Conservation (phyloP, 2,797 vertebrate species). For the Thalassophryne amazonica region DNA sequence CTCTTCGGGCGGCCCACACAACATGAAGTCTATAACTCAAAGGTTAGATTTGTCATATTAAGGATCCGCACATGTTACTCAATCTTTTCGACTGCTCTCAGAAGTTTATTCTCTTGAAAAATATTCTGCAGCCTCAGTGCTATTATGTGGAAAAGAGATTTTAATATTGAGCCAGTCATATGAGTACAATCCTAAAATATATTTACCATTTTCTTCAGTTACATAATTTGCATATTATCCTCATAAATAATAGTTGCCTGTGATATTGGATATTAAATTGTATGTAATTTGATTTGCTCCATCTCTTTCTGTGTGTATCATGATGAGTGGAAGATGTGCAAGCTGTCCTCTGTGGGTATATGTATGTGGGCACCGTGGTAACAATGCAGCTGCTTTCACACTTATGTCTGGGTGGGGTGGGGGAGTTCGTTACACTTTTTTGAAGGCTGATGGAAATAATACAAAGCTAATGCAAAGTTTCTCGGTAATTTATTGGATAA, state of each 20-base stretch:
- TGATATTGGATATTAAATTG: neutral
- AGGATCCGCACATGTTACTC: too few species aligned
- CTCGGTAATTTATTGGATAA: conserved; percentile 17
- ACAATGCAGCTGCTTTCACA: neutral
- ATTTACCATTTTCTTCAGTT: neutral
- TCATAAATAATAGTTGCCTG: neutral
- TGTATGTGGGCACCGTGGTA: neutral
- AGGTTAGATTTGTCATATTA: too few species aligned
- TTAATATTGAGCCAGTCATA: neutral
- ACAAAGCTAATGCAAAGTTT: neutral
- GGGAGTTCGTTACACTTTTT: too few species aligned
- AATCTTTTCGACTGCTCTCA: too few species aligned
- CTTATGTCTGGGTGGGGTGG: too few species aligned
- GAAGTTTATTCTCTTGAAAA: too few species aligned
- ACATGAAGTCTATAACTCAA: too few species aligned
- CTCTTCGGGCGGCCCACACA: too few species aligned
- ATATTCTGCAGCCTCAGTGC: too few species aligned
- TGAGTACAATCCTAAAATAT: neutral
- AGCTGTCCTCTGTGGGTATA: neutral
- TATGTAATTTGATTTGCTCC: neutral
- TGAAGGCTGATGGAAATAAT: conserved; percentile 14
- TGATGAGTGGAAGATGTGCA: neutral
- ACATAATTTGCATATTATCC: neutral
- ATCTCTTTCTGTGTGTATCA: neutral
- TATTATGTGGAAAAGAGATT: neutral